A percentile compares a stretch with the other conserved stretches of the same genome.
These are phyloP conservation scores for Drosophila pegasa DNA, from an alignment of 2,888 invertebrate species.

Conservation along the genomic window DNA sequence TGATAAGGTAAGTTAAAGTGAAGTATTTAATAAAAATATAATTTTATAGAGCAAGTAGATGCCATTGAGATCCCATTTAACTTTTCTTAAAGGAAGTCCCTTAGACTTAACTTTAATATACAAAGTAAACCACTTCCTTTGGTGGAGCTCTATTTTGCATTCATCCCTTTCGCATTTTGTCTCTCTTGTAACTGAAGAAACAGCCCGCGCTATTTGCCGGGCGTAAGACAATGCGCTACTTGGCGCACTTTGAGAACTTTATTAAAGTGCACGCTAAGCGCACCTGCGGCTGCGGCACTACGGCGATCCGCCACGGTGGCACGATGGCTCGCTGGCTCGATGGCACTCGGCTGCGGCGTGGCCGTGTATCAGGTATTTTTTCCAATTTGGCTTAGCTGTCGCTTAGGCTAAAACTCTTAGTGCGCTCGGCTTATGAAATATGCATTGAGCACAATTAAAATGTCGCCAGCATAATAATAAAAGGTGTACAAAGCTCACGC, in stretches of 20 bases:
- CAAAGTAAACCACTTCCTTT: not conserved
- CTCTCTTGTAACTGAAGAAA: not conserved
- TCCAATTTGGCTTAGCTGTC: slow-evolving; percentile 54
- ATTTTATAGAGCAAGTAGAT: not conserved
- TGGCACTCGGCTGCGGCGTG: slow-evolving; percentile 9
- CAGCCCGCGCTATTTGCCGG: slow-evolving; percentile 17
- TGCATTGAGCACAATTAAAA: slow-evolving; percentile 65
- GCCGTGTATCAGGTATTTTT: slow-evolving; percentile 8
- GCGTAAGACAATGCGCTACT: slow-evolving; percentile 45
- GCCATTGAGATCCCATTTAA: not conserved
- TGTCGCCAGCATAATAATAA: slow-evolving; percentile 45
- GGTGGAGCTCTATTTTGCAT: not conserved
- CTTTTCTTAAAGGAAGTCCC: not conserved
- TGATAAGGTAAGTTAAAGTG: not conserved
- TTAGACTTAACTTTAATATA: not conserved
- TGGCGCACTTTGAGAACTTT: slow-evolving; percentile 53
- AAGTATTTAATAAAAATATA: not conserved
- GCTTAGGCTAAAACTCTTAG: slow-evolving; percentile 41
- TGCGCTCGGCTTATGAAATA: slow-evolving; percentile 53
- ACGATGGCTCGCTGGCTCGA: not conserved
- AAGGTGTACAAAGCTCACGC: slow-evolving; percentile 5
- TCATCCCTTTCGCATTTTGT: not conserved
- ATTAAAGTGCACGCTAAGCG: slow-evolving; percentile 66
- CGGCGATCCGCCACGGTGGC: not conserved
- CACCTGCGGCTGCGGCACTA: slow-evolving; percentile 61